Percentiles rank a stretch among this genome's conserved stretches.
Conservation (phyloP, 2,797 vertebrate genomes). For the Ctenochaetus hawaiiensis region DNA sequence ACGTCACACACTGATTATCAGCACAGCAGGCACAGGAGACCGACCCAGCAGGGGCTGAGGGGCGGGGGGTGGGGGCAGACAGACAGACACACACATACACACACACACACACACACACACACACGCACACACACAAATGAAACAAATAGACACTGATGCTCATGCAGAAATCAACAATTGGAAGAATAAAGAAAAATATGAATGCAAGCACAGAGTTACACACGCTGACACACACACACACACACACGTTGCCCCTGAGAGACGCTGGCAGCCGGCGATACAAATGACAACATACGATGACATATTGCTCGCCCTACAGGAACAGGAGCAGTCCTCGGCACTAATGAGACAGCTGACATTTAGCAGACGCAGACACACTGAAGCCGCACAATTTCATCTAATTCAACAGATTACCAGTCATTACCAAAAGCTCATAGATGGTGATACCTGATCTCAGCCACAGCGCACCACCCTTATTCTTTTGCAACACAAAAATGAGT, state of each 20-base stretch:
- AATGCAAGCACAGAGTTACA: constrained; percentile 27
- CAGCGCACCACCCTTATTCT: not conserved
- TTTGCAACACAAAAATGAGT: constrained; percentile 44
- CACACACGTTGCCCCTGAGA: constrained; percentile 11
- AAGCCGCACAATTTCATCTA: constrained; percentile 40
- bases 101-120: not conserved
- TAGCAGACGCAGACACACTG: constrained; percentile 56
- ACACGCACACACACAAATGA: not conserved
- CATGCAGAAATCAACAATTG: constrained; percentile 58
- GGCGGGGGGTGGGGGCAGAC: constrained; percentile 18
- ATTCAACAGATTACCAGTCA: constrained; percentile 60
- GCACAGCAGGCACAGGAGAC: constrained; percentile 98
- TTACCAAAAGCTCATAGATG: constrained; percentile 38
- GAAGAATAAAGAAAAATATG: constrained; percentile 33
- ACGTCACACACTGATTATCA: constrained; percentile 94
- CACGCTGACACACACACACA: constrained; percentile 14
- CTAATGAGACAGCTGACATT: constrained; percentile 81
- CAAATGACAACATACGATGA: constrained; percentile 54
- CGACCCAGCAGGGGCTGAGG: constrained; percentile 75
- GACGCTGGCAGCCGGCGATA: constrained; percentile 34
- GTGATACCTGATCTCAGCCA: constrained; percentile 36
- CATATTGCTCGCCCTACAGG: constrained; percentile 47
- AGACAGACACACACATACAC: constrained; percentile 31
- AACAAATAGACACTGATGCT: constrained; percentile 49
- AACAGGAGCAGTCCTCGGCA: constrained; percentile 39